Evolutionary conservation across 2,797 vertebrate genomes (phyloP), one percentile per base, ranked within the genome.

Genomic region (Etheostoma nigrum): DNA sequence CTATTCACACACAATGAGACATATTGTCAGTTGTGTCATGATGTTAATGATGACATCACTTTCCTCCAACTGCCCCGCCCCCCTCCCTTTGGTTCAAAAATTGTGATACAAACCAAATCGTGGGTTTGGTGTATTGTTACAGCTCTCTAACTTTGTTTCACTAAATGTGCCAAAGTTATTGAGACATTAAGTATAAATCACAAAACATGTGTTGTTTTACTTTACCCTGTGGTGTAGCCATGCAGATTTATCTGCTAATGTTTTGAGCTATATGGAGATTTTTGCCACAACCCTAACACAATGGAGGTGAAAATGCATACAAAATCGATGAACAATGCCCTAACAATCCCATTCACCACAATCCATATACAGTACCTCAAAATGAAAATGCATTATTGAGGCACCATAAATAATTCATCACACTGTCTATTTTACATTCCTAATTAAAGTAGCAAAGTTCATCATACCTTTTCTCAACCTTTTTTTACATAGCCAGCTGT

Each of bases 401-500:
- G 6, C 19, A 8, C 16, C 5, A 49, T 40, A 13, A 52, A 30
- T 9, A 25, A 13, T 51, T 3, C 14, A 36, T 48, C 27, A n/a
- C 18, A 44, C n/a, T 33, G 9, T 30, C 30, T 13, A n/a, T 51
- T n/a, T 53, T 55, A 33, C 3, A 48, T 59, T 51, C 6, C 4
- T 19, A 44, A 44, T 66, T 18, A 36, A 70, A 48, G 15, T 2
- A 14, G 10, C 27, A 58, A 58, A 42, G 61, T 69, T 21, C 18
- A 45, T 30, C 18, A 12, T 5, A 52, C 67, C 70, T 59, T 84
- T 61, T 72, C 10, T n/a, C 59, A 59, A 81, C 76, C 76, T 45
- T 82, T 74, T 70, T 81, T 67, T n/a, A 51, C 12, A 6, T 52
- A 76, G 72, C 68, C 67, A 73, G 58, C 67, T 59, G 67, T 61